Base-by-base conservation (phyloP, 2,113 vertebrate genomes). In the Xenus cinereus region DNA sequence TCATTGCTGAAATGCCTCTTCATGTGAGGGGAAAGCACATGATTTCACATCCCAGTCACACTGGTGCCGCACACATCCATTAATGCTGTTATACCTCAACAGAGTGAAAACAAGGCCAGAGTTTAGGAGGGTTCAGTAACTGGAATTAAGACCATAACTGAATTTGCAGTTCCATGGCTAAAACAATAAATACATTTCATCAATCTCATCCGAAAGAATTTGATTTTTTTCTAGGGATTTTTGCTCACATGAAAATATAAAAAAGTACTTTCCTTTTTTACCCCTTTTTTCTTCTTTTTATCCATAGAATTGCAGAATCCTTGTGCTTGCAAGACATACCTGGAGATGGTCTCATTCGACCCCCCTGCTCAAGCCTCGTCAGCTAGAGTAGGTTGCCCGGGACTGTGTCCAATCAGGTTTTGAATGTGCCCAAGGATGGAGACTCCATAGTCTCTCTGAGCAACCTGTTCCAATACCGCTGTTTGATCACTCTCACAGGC, bases 21-120 rank as follows among this genome's bases (percentile, higher is more conserved):
- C 95, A 94, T 94, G 84, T 87, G 84, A 92, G 77, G 53, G 53
- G 73, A 93, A 91, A 93, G 60, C 84, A 89, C 87, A 93, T 92
- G 84, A 93, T 90, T 95, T 86, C 56, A 89, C 69, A 95, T 90
- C 82, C 81, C 41, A 64, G 93, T 89, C 89, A 90, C 57, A 67
- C 68, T 90, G 85, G 51, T 90, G 69, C 73, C 72, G 67, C 83
- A 92, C 76, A 84, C 43, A 84, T 68, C 85, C 35, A 75, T 84
- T 83, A 84, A 19, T 53, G 60, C 39, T 60, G 39, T 24, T 84
- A 43, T 72, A 90, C 86, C 79, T 84, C 77, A 90, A 27, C 4
- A 71, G 57, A 90, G 11, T 89, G 35, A 86, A 96, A 93, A 89
- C 27, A 78, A 78, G 43, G 39, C 46, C 78, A 78, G 76, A 88